These are phyloP conservation scores for Antechinus stuartii DNA, from an alignment of 2,113 vertebrate genomes.

Conservation along the genomic window DNA sequence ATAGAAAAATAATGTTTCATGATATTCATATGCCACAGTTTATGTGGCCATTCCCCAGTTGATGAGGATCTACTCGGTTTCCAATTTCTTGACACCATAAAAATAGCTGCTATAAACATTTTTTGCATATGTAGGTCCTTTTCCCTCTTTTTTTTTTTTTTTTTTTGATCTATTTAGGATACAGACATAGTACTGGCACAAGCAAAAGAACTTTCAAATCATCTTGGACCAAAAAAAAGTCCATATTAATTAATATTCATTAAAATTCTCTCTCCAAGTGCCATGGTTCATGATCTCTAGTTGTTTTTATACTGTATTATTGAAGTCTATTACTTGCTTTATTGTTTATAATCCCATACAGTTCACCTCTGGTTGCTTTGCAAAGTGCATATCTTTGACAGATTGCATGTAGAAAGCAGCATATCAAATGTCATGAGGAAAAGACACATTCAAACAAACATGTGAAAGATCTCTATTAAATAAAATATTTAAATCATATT, in stretches of 20 bases:
- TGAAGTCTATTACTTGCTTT: not conserved
- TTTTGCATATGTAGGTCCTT: too few relatives aligned
- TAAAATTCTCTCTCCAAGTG: conserved; percentile 16
- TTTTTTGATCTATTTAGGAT: too few relatives aligned
- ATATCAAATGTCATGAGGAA: not conserved
- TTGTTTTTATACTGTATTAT: not conserved
- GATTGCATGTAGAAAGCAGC: not conserved
- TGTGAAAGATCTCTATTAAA: not conserved
- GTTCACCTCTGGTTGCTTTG: not conserved
- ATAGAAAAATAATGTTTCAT: too few relatives aligned
- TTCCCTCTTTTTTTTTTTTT: too few relatives aligned
- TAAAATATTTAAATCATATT: not conserved
- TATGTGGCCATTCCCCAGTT: too few relatives aligned
- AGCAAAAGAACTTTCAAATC: not conserved
- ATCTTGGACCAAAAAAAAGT: not conserved
- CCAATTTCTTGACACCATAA: too few relatives aligned
- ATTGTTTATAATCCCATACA: not conserved
- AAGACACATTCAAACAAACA: conserved; percentile 21
- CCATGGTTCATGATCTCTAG: not conserved
- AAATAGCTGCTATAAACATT: too few relatives aligned
- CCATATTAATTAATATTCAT: not conserved
- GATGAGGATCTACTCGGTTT: too few relatives aligned
- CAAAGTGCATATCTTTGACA: conserved; percentile 4
- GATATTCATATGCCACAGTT: too few relatives aligned
- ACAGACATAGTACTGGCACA: too few relatives aligned